These are phyloP conservation scores for Cichladusa arquata DNA, from an alignment of 2,113 vertebrate genomes.

Conservation along the genomic window DNA sequence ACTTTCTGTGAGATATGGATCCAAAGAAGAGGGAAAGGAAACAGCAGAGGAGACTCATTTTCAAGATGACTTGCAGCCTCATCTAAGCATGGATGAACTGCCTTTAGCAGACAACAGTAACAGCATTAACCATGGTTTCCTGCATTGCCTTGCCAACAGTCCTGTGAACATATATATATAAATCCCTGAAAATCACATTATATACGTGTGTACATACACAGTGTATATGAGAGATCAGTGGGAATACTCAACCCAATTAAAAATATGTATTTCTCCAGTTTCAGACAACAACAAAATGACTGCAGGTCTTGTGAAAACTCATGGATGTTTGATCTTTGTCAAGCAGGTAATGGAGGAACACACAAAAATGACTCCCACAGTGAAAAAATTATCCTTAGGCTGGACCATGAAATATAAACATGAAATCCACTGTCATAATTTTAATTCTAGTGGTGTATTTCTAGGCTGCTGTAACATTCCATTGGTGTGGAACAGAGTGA, in stretches of 20 bases:
- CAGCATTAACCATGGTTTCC: neutral
- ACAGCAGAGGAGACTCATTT: neutral
- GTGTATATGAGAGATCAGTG: neutral
- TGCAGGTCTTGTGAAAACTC: neutral
- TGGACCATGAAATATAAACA: neutral
- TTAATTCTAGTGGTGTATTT: neutral
- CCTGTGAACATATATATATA: neutral
- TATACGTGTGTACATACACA: neutral
- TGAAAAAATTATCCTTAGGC: neutral
- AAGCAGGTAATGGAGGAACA: neutral
- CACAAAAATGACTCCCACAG: neutral
- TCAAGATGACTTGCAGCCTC: neutral
- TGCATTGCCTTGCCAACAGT: neutral
- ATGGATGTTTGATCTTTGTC: neutral
- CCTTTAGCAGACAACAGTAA: neutral
- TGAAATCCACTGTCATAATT: neutral
- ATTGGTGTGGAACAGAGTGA: neutral
- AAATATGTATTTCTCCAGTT: neutral
- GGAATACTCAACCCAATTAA: neutral
- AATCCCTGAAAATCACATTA: neutral
- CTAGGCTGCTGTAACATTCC: neutral
- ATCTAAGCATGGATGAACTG: accelerated
- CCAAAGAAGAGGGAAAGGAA: neutral
- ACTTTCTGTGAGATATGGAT: neutral
- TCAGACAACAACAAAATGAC: neutral